Evolutionary conservation across 2,113 vertebrate species (phyloP), one percentile per base, ranked within the genome.

Genomic region (Eidolon helvum): DNA sequence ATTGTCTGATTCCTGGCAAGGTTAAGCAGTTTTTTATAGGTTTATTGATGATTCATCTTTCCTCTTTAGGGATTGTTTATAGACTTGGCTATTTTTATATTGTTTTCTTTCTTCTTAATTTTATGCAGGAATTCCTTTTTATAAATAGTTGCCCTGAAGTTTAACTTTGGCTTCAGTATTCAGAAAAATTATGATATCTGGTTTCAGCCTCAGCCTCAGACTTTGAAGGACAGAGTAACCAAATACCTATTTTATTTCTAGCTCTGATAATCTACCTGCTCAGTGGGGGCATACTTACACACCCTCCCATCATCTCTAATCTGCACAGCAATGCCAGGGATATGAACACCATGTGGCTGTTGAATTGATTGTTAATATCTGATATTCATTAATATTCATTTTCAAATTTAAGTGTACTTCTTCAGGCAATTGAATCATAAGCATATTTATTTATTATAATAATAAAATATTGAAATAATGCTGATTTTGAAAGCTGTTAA

Each of bases 401-500:
- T 95, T 85, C 59, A 68, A 79, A 68, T 65, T 82, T 89, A 91
- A 2, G 50, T 53, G 38, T 63, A 50, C 55, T 93, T 97, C 68
- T 75, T 93, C 35, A 97, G 22, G 43, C 15, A 75, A 22, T 85
- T 96, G 55, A 91, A 93, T 84, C 66, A 89, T 66, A 94, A 88
- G 91, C 77, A 91, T 91, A 91, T 86, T 96, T 96, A 97, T 93
- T 92, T 97, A 63, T 83, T 95, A 74, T 26, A 91, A 86, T 86
- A 93, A 96, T 96, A 95, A 97, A 96, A 89, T 79, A 65, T 93
- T 86, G 79, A 95, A 95, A 89, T 97, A 92, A 96, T 97, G 78
- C 83, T 84, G 78, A 95, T 95, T 94, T 89, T 93, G 93, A 97
- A 97, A 95, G 96, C 72, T 95, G 45, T 91, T 97, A 96, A 97